Evolutionary conservation across 2,797 vertebrate genomes (phyloP), one percentile per base, ranked within the genome.

Genomic region (Gobionotothen gibberifrons): DNA sequence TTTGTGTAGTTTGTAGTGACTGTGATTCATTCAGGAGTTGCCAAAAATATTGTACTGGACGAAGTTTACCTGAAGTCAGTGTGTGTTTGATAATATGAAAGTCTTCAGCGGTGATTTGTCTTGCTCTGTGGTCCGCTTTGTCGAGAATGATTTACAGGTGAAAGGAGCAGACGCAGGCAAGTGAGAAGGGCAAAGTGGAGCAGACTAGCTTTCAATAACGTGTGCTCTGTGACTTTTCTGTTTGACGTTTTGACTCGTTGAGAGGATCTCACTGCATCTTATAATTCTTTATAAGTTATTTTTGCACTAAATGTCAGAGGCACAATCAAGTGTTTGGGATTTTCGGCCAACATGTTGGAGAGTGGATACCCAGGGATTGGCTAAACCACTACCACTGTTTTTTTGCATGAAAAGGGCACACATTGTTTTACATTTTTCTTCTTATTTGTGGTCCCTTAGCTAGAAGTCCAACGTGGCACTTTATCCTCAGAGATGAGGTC

Each of bases 261-360:
- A 78, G 82, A 69, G 70, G 76, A 86, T 84, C 76, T 82, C 78
- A 83, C 78, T 70, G 80, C 85, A 84, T 81, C 76, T 56, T 79
- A 57, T 62, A 66, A 82, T 67, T 79, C 70, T 85, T 81, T 78
- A 53, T 9, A 61, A 80, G 79, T 92, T 89, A 44, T 85, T 90
- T 46, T 95, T 95, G 93, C 94, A 94, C 92, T 93, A 93, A 92
- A 91, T 70, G 87, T 93, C 88, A 87, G 84, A 87, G 81, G 91
- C 92, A 89, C 91, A 93, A 93, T 94, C 92, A 89, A 79, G 78
- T 85, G 80, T 88, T 90, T 89, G 87, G 90, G 86, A 86, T 85
- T 83, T 85, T 78, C 46, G 78, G 90, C 90, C 86, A 78, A 89
- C 70, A 53, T 56, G 16, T 69, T 26, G 26, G 26, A 26, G 26